phyloP scores from a whole-genome alignment of 2,113 vertebrate species.

The Periophthalmodon schlosseri region DNA sequence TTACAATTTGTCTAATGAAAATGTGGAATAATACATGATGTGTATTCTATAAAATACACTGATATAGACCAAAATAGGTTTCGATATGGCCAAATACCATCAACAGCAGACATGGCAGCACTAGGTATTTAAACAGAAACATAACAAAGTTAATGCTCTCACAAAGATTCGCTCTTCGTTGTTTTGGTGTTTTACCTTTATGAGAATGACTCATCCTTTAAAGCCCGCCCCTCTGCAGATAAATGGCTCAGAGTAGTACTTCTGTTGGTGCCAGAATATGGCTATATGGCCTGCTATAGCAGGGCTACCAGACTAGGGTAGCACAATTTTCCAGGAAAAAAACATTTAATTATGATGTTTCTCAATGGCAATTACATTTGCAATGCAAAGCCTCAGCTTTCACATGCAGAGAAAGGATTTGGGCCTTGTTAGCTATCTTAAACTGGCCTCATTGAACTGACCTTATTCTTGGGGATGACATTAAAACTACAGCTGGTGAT shows the following conservation, averaged over 20 bases:
- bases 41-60: too few relatives aligned
- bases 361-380: too few relatives aligned
- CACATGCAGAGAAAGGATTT: background rate
- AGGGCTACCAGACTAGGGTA: background rate
- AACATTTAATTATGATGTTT: too few relatives aligned
- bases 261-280: background rate
- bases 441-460: background rate
- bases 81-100: background rate
- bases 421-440: background rate
- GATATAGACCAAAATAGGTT: background rate
- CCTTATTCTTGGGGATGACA: constrained; percentile 6
- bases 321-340: background rate
- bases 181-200: background rate
- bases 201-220: background rate
- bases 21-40: background rate
- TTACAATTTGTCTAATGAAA: background rate
- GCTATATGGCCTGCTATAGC: background rate
- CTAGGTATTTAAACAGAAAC: background rate
- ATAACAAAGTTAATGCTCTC: background rate
- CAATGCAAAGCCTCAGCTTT: too few relatives aligned
- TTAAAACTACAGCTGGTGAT: background rate
- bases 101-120: background rate
- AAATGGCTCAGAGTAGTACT: background rate
- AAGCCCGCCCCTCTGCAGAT: background rate
- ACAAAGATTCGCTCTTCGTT: background rate